A percentile compares a stretch with the other conserved stretches of the same genome.
These are phyloP conservation scores for Brienomyrus longianalis DNA, from an alignment of 2,113 vertebrate species.

Conservation along the genomic window DNA sequence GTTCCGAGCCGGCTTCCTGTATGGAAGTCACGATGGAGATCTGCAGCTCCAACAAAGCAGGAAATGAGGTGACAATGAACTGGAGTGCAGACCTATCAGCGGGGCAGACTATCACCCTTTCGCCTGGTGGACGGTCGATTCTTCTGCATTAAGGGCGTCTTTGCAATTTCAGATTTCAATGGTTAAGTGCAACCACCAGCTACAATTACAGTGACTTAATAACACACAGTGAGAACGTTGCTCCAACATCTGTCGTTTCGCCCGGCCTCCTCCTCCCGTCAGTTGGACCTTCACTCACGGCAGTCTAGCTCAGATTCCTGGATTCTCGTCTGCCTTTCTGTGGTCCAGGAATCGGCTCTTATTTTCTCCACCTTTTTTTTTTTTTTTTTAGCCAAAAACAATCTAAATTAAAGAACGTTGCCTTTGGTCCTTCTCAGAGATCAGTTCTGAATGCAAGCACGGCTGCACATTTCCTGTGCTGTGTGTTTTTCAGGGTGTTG, in stretches of 20 bases:
- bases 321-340: not conserved
- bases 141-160: not conserved
- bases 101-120: not conserved
- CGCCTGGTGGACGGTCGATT: not conserved
- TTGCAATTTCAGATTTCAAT: not conserved
- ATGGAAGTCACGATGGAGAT: not conserved
- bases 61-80: not conserved
- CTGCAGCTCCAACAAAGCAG: not conserved
- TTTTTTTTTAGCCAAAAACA: not conserved
- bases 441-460: not conserved
- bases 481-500: constrained; percentile 10
- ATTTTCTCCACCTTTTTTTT: not conserved
- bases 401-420: not conserved
- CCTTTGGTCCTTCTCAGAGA: too few relatives aligned
- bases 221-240: not conserved
- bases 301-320: not conserved
- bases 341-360: not conserved
- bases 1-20: constrained; percentile 13
- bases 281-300: not conserved
- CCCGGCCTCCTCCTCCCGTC: not conserved
- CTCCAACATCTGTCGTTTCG: not conserved
- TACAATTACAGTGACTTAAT: not conserved
- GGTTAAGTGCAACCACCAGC: not conserved
- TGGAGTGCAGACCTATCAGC: not conserved
- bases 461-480: not conserved